A percentile compares a stretch with the other conserved stretches of the same genome.
Conservation (phyloP, 35 echinoderm and acorn worm genomes). For the Apostichopus parvimensis region DNA sequence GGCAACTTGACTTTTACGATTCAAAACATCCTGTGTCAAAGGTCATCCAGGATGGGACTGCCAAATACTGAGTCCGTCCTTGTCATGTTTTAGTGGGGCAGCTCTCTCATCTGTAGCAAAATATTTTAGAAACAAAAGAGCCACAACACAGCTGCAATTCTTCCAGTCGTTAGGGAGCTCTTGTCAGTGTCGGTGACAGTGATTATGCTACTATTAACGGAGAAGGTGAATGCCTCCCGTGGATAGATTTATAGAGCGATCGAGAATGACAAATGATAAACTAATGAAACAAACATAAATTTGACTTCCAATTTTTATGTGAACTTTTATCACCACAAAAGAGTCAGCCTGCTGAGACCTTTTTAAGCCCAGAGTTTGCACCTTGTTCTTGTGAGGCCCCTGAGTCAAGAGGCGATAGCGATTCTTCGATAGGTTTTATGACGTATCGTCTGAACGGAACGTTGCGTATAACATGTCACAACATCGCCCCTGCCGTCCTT, state of each 20-base stretch:
- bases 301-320: not conserved
- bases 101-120: too few species aligned
- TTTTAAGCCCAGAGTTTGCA: not conserved
- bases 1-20: too few species aligned
- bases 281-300: constrained; percentile 18
- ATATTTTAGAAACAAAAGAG: too few species aligned
- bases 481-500: not conserved
- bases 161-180: not conserved
- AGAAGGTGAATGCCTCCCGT: not conserved
- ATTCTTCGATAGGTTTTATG: not conserved
- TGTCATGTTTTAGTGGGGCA: too few species aligned
- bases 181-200: not conserved
- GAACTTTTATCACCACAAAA: not conserved
- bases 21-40: too few species aligned
- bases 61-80: too few species aligned
- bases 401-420: not conserved
- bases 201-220: not conserved
- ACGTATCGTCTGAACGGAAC: not conserved
- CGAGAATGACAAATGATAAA: constrained; percentile 7
- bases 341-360: not conserved
- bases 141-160: not conserved
- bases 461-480: not conserved
- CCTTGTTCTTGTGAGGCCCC: not conserved
- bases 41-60: too few species aligned
- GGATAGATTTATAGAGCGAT: constrained; percentile 27